Evolutionary conservation across 53 echinoderm and acorn worm genomes (phyloP).

Genomic region (Temnopleurus reevesii): DNA sequence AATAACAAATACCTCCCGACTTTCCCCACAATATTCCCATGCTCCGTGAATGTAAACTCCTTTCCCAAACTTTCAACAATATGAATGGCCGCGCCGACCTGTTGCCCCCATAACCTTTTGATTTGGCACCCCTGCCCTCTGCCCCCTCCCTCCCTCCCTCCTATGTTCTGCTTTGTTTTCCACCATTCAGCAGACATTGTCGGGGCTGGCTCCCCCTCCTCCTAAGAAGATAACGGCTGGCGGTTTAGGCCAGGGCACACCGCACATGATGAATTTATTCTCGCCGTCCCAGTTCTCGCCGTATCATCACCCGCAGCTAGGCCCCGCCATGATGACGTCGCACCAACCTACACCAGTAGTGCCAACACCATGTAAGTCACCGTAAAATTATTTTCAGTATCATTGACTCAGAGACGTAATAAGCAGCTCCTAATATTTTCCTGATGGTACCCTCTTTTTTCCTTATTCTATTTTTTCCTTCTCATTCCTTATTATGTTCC

Average conservation of each 20-base stretch:
- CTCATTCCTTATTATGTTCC: too few relatives aligned
- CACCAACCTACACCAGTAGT: conserved; percentile 55
- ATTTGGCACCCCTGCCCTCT: background rate
- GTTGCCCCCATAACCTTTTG: background rate
- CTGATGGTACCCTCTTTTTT: too few relatives aligned
- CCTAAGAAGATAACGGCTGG: conserved; percentile 57
- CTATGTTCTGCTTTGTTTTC: background rate
- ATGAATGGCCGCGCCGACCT: background rate
- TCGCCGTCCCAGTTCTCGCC: conserved; percentile 44
- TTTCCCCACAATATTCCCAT: background rate
- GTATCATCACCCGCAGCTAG: conserved; percentile 8
- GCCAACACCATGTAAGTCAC: conserved; percentile 58
- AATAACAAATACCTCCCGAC: too few relatives aligned
- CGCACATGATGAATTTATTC: conserved; percentile 47
- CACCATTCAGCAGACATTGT: conserved; percentile 33
- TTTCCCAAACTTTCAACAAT: background rate
- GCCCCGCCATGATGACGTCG: conserved; percentile 8
- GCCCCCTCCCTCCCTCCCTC: background rate
- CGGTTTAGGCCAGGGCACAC: background rate
- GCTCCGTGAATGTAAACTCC: background rate
- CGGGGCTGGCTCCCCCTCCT: conserved; percentile 66
- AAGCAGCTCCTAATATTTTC: too few relatives aligned
- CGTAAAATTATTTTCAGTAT: too few relatives aligned
- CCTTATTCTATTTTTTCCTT: too few relatives aligned
- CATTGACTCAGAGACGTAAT: too few relatives aligned